phyloP scores from a whole-genome alignment of 2,797 vertebrate genomes.

The Eleutherodactylus coqui region DNA sequence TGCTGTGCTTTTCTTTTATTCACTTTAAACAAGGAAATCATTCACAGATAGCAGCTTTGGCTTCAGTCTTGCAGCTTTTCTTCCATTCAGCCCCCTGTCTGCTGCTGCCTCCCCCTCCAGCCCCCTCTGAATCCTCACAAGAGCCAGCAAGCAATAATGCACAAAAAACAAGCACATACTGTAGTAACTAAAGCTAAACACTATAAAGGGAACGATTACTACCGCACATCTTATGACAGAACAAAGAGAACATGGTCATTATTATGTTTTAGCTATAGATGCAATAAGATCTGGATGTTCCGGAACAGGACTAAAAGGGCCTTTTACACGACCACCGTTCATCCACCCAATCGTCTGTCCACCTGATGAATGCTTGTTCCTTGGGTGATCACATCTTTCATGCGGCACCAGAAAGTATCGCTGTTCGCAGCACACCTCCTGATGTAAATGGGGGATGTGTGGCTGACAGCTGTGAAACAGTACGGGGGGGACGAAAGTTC shows the following conservation, averaged over 20 bases:
- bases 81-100: background rate
- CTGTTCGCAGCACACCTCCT: too few species aligned
- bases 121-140: background rate
- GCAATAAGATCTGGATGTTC: too few species aligned
- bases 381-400: too few species aligned
- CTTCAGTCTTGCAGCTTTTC: constrained; percentile 57
- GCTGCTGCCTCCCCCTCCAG: accelerated
- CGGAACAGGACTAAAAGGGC: too few species aligned
- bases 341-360: too few species aligned
- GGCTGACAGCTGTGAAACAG: too few species aligned
- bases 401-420: too few species aligned
- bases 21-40: constrained; percentile 67
- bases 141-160: background rate
- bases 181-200: background rate
- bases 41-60: constrained; percentile 61
- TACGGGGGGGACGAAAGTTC: too few species aligned
- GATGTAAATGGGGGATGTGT: too few species aligned
- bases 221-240: background rate
- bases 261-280: too few species aligned
- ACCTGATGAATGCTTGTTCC: too few species aligned
- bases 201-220: background rate
- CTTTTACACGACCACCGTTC: too few species aligned
- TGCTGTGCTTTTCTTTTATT: constrained; percentile 42
- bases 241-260: background rate
- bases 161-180: background rate